Base-by-base conservation (phyloP, 2,888 invertebrate genomes). In the Bedellia somnulentella region DNA sequence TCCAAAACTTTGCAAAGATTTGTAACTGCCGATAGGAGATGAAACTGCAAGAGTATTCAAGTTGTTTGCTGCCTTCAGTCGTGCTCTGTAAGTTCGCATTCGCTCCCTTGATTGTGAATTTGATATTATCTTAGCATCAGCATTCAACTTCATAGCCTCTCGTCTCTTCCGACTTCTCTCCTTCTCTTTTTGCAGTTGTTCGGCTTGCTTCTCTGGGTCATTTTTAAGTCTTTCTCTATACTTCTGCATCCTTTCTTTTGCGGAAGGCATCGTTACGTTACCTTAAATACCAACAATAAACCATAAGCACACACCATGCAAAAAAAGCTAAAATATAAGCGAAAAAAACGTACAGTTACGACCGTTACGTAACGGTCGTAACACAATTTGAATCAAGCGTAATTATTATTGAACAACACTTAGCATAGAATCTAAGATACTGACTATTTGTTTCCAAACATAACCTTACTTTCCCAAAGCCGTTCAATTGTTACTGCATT, bases 201-300 rank as follows among this genome's bases (percentile, higher is more conserved):
- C 16, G 15, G 12, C 17, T 15, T 3, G 5, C 18, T 32, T 32
- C 14, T 14, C 32, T 9, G 32, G 23, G 10, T 32, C 22, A 29
- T 29, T 32, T 32, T 32, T 32, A 28, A 29, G 10, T n/a, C 22
- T 32, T 32, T 32, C 32, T 18, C 26, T 15, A 28, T 28, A 32
- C 25, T 28, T 28, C 14, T 29, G 17, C 32, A 32, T 32, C 13
- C 32, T 28, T 13, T 29, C 24, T 24, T 24, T 32, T 15, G 32
- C 28, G 12, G 24, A 32, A 28, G 28, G 32, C 29, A 24, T 32
- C 29, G 23, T 34, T 13, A 18, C n/a, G n/a, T n/a, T n/a, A 25
- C 27, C 31, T 31, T n/a, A 22, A 31, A 31, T 27, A 27, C 31
- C 27, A 31, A n/a, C n/a, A n/a, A n/a, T n/a, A n/a, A n/a, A n/a